These are phyloP conservation scores for Coelopa pilipes DNA, from an alignment of 2,888 invertebrate genomes.

Conservation along the genomic window DNA sequence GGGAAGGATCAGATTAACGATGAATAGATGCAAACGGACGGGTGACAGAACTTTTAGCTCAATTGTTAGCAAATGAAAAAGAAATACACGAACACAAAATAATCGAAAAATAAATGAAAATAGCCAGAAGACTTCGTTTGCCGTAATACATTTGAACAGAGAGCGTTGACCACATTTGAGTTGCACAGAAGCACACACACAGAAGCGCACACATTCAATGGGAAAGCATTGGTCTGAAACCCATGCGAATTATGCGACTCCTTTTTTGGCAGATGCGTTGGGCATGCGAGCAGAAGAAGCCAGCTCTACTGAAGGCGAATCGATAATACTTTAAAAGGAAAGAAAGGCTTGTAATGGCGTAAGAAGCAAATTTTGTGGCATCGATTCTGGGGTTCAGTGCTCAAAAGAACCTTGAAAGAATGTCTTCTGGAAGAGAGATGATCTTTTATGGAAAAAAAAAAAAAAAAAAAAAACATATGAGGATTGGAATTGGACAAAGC, in stretches of 20 bases:
- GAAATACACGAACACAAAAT: not conserved
- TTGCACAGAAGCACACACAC: too few relatives aligned
- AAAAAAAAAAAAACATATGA: too few relatives aligned
- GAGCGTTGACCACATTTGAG: not conserved
- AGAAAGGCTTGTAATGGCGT: not conserved
- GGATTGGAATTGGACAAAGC: too few relatives aligned
- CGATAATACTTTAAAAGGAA: not conserved
- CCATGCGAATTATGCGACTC: not conserved
- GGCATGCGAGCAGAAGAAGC: not conserved
- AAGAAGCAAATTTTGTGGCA: not conserved
- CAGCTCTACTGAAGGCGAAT: not conserved
- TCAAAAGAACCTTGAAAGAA: not conserved
- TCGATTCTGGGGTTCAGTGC: not conserved
- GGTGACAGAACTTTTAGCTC: not conserved
- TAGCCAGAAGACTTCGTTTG: not conserved
- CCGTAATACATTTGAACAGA: not conserved
- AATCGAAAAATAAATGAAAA: not conserved
- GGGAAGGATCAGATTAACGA: not conserved
- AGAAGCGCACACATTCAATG: too few relatives aligned
- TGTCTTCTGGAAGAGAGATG: too few relatives aligned
- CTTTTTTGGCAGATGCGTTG: not conserved
- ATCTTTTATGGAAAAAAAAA: too few relatives aligned
- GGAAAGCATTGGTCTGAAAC: not conserved
- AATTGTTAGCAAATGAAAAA: not conserved
- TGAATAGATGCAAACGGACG: not conserved